phyloP scores from a whole-genome alignment of 2,113 vertebrate genomes.

The Prionailurus bengalensis region DNA sequence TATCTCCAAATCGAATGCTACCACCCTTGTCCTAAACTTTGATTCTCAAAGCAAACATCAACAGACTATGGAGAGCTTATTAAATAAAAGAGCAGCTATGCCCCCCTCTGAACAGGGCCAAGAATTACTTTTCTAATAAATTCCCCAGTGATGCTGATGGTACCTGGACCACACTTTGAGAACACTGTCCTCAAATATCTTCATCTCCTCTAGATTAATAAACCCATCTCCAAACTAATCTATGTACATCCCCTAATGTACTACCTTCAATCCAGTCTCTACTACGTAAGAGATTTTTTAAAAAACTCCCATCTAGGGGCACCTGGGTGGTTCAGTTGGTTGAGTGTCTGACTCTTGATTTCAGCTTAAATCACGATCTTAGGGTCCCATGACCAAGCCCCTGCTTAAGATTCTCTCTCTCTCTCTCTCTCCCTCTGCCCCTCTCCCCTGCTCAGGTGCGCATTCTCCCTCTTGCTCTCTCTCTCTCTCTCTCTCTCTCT shows the following conservation, averaged over 20 bases:
- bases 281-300: not conserved
- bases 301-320: not conserved
- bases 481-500: no score
- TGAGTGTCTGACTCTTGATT: no score
- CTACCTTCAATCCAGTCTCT: not conserved
- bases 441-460: no score
- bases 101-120: not conserved
- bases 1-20: constrained; percentile 4
- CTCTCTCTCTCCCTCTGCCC: no score
- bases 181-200: not conserved
- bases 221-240: not conserved
- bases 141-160: not conserved
- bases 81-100: constrained; percentile 21
- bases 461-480: no score
- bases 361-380: no score
- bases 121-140: constrained; percentile 44
- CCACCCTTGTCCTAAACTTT: not conserved
- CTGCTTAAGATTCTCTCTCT: no score
- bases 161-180: not conserved
- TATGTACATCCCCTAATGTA: not conserved
- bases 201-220: not conserved
- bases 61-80: not conserved
- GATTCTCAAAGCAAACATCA: not conserved
- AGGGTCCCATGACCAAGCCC: no score
- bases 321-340: no score